Evolutionary conservation across 1,140 invertebrate genomes (phyloP), one percentile per base, ranked within the genome.

Genomic region (Achroia grisella): DNA sequence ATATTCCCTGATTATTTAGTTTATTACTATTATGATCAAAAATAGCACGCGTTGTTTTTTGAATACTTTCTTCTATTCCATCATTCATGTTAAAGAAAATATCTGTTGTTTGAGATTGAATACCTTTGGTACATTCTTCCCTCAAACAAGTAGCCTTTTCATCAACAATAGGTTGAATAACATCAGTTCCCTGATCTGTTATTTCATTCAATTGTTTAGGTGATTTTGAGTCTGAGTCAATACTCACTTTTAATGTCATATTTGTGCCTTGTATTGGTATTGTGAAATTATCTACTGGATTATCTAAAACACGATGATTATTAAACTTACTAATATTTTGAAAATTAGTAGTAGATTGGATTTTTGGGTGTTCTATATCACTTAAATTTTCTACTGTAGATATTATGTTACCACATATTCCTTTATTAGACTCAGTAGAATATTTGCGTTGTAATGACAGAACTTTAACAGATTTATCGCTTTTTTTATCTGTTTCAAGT

Each of bases 231-330:
- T 46, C 48, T 8, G 58, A 44, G n/a, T 63, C 73, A 36, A 81
- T 60, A 44, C 62, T 74, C 1, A 79, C 69, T 49, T 68, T 72
- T 29, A 83, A 53, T n/a, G 59, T 79, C 76, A 83, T 83, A 45
- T 79, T 81, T 23, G 77, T 81, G 9, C 75, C 77, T 39, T 71
- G 56, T 49, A 81, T 79, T 12, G 77, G 79, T 42, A 79, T 76
- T 17, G 61, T 66, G 51, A 67, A 74, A 39, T 72, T 67, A 13
- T 60, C 58, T 23, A 23, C 35, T 31, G 10, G 30, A n/a, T 17
- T 45, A 32, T 39, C 28, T 17, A n/a, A 14, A n/a, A 4, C 17
- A 6, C 8, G 6, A 37, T 17, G 5, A 17, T n/a, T 1, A n/a
- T 15, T 17, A 6, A 23, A 6, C 17, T 23, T 23, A 6, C 6